Percentiles rank a stretch among this genome's conserved stretches.
Conservation (phyloP, 2,888 invertebrate genomes). For the Meganola albula region DNA sequence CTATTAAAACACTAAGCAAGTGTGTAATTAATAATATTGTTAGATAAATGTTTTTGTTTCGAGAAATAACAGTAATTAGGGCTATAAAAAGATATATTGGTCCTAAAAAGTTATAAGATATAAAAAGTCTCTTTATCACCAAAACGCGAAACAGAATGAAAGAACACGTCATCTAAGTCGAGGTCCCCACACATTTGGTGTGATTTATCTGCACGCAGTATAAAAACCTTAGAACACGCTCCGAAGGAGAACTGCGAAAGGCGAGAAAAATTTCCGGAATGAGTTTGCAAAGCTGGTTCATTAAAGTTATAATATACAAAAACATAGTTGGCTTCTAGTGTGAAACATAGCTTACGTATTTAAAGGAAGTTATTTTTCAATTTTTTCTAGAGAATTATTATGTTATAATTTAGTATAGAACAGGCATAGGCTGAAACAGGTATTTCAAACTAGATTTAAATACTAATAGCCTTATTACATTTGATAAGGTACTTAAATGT, state of each 20-base stretch:
- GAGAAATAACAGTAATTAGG: too few species aligned
- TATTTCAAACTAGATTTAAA: too few species aligned
- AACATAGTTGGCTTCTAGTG: too few species aligned
- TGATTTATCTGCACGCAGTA: conserved; percentile 18
- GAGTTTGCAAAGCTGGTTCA: conserved; percentile 24
- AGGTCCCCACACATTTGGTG: conserved; percentile 10
- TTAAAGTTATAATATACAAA: conserved; percentile 33
- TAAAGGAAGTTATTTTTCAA: too few species aligned
- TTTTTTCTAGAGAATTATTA: too few species aligned
- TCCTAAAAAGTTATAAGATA: not conserved
- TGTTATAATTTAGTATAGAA: too few species aligned
- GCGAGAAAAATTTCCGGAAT: conserved; percentile 13
- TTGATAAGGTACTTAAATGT: too few species aligned
- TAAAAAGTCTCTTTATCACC: not conserved
- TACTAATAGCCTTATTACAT: too few species aligned
- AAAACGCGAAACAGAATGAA: conserved; percentile 11
- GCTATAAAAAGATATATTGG: too few species aligned
- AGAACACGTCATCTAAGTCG: conserved; percentile 14
- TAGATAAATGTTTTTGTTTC: conserved; percentile 1
- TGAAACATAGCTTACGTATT: too few species aligned
- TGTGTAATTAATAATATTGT: too few species aligned
- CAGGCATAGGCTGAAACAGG: too few species aligned
- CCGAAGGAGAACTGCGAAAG: conserved; percentile 11
- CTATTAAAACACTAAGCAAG: not conserved
- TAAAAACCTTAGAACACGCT: conserved; percentile 15